phyloP scores from a whole-genome alignment of 2,888 invertebrate genomes.

The Catocala sponsa region DNA sequence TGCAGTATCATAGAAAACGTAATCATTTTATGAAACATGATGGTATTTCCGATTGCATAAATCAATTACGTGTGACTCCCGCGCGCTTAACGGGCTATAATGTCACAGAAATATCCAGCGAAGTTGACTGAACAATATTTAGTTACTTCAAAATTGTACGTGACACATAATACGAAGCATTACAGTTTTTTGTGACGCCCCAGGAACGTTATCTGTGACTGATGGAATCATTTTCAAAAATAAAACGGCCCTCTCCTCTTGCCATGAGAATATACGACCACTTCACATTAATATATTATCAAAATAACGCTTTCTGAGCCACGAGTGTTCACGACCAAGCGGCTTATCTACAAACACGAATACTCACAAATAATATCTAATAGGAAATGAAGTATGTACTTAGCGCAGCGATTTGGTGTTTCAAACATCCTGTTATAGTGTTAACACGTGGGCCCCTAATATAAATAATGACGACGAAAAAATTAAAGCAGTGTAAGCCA shows the following conservation, averaged over 20 bases:
- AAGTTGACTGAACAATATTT: slow-evolving; percentile 72
- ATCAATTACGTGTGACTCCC: slow-evolving; percentile 42
- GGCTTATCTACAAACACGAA: slow-evolving; percentile 75
- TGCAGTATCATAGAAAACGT: slow-evolving; percentile 5
- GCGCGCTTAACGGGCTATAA: slow-evolving; percentile 38
- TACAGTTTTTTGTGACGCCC: slow-evolving; percentile 74
- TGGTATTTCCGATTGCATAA: slow-evolving; percentile 37
- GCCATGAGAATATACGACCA: slow-evolving; percentile 76
- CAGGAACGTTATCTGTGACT: slow-evolving; percentile 80
- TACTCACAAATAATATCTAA: slow-evolving; percentile 80
- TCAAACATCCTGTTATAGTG: slow-evolving; percentile 83
- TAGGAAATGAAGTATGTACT: slow-evolving; percentile 81
- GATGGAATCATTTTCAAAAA: slow-evolving; percentile 86
- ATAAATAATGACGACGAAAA: slow-evolving; percentile 79
- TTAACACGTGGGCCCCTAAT: slow-evolving; percentile 77
- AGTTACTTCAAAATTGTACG: slow-evolving; percentile 72
- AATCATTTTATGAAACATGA: slow-evolving; percentile 13
- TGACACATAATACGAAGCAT: slow-evolving; percentile 74
- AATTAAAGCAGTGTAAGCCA: slow-evolving; percentile 68
- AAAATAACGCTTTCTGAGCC: slow-evolving; percentile 75
- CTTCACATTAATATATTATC: slow-evolving; percentile 82
- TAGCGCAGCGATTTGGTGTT: slow-evolving; percentile 74
- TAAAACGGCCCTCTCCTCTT: slow-evolving; percentile 77
- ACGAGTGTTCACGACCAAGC: slow-evolving; percentile 53
- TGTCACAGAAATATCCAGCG: slow-evolving; percentile 65